A percentile compares a stretch with the other conserved stretches of the same genome.
Conservation (phyloP, 2,888 invertebrate genomes). For the Drosophila sordidula region DNA sequence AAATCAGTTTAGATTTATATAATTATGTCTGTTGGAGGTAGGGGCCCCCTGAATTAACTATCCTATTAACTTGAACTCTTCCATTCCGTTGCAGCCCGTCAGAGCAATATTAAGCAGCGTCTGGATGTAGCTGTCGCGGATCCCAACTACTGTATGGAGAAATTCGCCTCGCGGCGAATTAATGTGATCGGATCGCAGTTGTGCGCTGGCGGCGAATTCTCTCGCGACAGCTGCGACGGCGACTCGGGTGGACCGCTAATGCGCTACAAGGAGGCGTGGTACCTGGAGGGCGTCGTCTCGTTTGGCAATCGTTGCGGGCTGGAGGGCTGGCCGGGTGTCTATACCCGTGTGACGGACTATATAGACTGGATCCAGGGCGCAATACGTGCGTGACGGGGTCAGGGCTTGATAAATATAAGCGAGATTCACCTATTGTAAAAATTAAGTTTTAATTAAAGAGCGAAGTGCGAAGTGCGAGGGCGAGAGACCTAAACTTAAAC, state of each 20-base stretch:
- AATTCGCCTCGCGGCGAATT: slow-evolving; percentile 73
- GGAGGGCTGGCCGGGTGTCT: slow-evolving; percentile 89
- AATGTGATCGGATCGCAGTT: slow-evolving; percentile 72
- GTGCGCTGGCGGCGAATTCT: slow-evolving; percentile 85
- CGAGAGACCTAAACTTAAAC: slow-evolving; percentile 21
- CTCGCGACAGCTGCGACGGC: slow-evolving; percentile 87
- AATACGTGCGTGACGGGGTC: slow-evolving; percentile 81
- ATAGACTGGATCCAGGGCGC: slow-evolving; percentile 88
- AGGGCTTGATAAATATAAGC: background rate
- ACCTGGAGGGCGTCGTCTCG: slow-evolving; percentile 85
- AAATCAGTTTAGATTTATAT: too few species aligned
- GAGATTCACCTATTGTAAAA: slow-evolving; percentile 46
- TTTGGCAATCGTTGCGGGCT: slow-evolving; percentile 86
- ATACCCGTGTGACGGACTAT: slow-evolving; percentile 88
- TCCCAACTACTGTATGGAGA: slow-evolving; percentile 84
- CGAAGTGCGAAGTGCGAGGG: background rate
- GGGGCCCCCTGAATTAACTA: too few species aligned
- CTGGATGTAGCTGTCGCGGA: slow-evolving; percentile 86
- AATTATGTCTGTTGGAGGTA: too few species aligned
- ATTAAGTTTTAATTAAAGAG: slow-evolving; percentile 72
- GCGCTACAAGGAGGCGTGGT: slow-evolving; percentile 81
- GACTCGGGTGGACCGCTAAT: slow-evolving; percentile 89
- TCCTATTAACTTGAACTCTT: background rate
- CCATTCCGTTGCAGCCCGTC: slow-evolving; percentile 65
- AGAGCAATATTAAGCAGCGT: slow-evolving; percentile 83